These are phyloP conservation scores for Xanthia icteritia DNA, from an alignment of 2,888 invertebrate genomes.

Conservation along the genomic window DNA sequence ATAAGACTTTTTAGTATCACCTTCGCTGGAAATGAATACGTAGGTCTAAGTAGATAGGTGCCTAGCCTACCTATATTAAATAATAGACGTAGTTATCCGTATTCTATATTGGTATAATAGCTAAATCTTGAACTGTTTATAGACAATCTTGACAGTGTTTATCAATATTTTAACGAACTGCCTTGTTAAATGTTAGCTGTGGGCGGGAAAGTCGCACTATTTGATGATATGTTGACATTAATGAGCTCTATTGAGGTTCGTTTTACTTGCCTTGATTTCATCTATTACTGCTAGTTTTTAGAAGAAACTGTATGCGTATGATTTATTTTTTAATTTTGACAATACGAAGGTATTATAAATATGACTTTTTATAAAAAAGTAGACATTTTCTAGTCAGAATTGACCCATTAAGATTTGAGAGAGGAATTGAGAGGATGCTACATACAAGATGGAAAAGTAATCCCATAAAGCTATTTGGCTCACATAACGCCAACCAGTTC, in stretches of 20 bases:
- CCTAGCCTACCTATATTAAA: too few species aligned
- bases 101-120: not conserved
- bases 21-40: not conserved
- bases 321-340: not conserved
- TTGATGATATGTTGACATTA: conserved; percentile 59
- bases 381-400: not conserved
- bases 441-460: not conserved
- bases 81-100: not conserved
- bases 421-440: not conserved
- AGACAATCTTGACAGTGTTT: conserved; percentile 44
- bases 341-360: too few species aligned
- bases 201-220: conserved; percentile 53
- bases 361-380: not conserved
- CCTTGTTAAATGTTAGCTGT: conserved; percentile 42
- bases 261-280: conserved; percentile 26
- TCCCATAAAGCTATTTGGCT: conserved; percentile 25
- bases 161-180: conserved; percentile 50
- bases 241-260: conserved; percentile 30
- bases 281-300: not conserved
- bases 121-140: conserved; percentile 11
- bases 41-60: not conserved
- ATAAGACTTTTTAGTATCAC: not conserved
- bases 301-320: not conserved
- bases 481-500: not conserved
- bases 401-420: not conserved